A percentile compares a stretch with the other conserved stretches of the same genome.
Conservation (phyloP, 1,140 invertebrate genomes). For the Bombus vancouverensis region DNA sequence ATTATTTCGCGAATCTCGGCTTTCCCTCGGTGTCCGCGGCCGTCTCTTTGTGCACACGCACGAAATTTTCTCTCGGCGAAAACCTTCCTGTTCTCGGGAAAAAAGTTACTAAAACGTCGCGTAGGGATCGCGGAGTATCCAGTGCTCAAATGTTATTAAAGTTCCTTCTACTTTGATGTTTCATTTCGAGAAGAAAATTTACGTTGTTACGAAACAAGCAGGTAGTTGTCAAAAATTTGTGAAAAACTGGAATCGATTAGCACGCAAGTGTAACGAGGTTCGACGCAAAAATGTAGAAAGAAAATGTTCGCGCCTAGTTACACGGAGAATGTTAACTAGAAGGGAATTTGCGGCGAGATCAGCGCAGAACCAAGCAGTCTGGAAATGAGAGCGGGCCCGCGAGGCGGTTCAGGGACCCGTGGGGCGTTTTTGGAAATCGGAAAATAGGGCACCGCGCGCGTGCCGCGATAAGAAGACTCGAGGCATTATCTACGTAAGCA, state of each 20-base stretch:
- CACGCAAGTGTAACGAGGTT: not conserved
- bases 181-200: not conserved
- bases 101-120: constrained; percentile 11
- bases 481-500: not conserved
- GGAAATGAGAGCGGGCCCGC: not conserved
- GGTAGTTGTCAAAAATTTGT: not conserved
- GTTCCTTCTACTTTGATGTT: not conserved
- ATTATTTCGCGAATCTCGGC: constrained; percentile 45
- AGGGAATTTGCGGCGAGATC: too few species aligned
- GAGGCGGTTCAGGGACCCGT: not conserved
- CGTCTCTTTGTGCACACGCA: not conserved
- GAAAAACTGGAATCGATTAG: not conserved
- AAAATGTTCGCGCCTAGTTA: too few species aligned
- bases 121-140: not conserved
- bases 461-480: not conserved
- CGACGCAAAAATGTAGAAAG: too few species aligned
- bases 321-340: too few species aligned
- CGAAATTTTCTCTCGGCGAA: not conserved
- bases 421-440: not conserved
- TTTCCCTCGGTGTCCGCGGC: not conserved
- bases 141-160: not conserved
- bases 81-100: not conserved
- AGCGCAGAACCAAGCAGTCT: not conserved
- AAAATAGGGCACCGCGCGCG: too few species aligned
- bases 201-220: not conserved